Evolutionary conservation across 2,888 invertebrate genomes (phyloP), one percentile per base, ranked within the genome.

Genomic region (Melipona bicolor): DNA sequence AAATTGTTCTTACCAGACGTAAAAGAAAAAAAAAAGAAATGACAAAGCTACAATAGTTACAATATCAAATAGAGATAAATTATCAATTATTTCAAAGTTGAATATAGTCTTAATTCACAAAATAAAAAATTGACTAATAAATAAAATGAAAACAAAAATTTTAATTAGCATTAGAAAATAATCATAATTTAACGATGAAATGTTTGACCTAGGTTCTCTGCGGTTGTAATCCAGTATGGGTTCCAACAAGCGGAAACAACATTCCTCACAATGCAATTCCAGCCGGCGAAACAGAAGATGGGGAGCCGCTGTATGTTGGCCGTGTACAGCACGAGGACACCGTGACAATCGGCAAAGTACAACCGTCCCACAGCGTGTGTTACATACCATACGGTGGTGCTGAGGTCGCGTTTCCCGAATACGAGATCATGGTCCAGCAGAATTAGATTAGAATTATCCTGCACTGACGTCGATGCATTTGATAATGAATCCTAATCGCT

Each of bases 371-470:
- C 92, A 97, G 96, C 49, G 96, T 97, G 76, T 97, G 97, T 93
- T 98, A 98, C 96, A 97, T 98, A 94, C 96, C 98, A 21, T 98
- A 96, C 93, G 97, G 95, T 0, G 98, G 98, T 65, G 96, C 96
- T 91, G 98, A 98, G 93, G 94, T 98, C 79, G 96, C 97, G 71
- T 97, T 97, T 95, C 96, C 96, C n/a, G 97, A 97, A 73, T 98
- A 97, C 93, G 98, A 98, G 95, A 95, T 98, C 90, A 96, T 98
- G 81, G 95, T 96, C 81, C 93, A 94, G 83, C 21, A 32, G 52
- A 19, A 43, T 56, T 13, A 67, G 11, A 85, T 56, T 77, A 79
- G 54, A 73, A 50, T 50, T 52, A 54, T 43, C 43, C 54, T 69
- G 68, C 78, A 54, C 78, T 75, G 85, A 86, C 67, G 54, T 81